Conservation (phyloP, 1,140 invertebrate species). For the Phymorhynchus buccinoides region DNA sequence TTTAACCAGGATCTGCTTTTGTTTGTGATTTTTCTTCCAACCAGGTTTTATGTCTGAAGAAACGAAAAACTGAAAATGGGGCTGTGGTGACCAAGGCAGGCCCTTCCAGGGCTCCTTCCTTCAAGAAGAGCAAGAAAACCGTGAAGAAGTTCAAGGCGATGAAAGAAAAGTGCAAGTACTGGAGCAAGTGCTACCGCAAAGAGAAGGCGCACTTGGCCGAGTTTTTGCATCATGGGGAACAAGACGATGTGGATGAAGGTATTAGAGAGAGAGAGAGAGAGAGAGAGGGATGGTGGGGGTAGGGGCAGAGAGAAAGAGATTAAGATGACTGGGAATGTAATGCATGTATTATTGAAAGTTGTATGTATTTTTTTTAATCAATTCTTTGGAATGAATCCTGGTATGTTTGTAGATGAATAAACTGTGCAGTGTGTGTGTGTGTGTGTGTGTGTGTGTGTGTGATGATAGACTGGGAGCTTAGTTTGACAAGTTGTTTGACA, state of each 20-base stretch:
- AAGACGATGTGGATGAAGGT: constrained; percentile 39
- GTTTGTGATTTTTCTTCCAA: neutral
- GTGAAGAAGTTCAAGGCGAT: constrained; percentile 31
- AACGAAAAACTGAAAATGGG: constrained; percentile 18
- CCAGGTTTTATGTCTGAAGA: constrained; percentile 14
- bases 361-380: too few relatives aligned
- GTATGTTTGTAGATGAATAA: too few relatives aligned
- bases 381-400: too few relatives aligned
- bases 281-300: too few relatives aligned
- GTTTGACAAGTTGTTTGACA: too few relatives aligned
- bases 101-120: neutral
- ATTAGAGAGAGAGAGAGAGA: too few relatives aligned
- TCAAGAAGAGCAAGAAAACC: neutral
- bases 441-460: too few relatives aligned
- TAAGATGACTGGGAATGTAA: too few relatives aligned
- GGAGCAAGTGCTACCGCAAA: constrained; percentile 66
- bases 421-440: too few relatives aligned
- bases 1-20: neutral
- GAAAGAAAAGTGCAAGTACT: constrained; percentile 63
- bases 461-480: too few relatives aligned
- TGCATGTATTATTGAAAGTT: too few relatives aligned
- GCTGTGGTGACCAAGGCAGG: constrained; percentile 5
- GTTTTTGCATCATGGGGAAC: constrained; percentile 59
- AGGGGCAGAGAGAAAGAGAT: too few relatives aligned
- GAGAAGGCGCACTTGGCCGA: constrained; percentile 54